Base-by-base conservation (phyloP, 2,888 invertebrate genomes). In the Cosmia trapezina region DNA sequence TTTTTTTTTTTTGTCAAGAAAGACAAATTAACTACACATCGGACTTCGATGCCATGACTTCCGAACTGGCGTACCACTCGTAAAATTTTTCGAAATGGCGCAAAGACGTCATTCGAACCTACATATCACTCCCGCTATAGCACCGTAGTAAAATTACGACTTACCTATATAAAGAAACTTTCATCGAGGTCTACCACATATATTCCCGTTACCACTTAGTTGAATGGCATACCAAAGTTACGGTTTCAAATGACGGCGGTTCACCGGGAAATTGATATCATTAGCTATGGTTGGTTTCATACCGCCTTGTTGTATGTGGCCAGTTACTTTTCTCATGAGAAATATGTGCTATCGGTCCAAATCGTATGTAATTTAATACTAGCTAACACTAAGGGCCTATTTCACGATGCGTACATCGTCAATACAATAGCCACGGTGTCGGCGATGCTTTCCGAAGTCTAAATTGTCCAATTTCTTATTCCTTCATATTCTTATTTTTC, bases 251-350 rank as follows among this genome's bases (percentile, higher is more conserved):
- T 79, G 57, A 76, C 64, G 60, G 70, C 59, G 76, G 61, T 69
- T 68, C 53, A 53, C 62, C 72, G 59, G 60, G 72, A 83, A 82
- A 80, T 83, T 83, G 83, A 83, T 82, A 82, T 69, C 83, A 66
- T 83, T 83, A 83, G 76, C 53, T 19, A 76, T 63, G 76, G 70
- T 76, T 61, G 60, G 75, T 53, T 81, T 68, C 67, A 53, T 70
- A 41, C 62, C 41, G 66, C 51, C 60, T 73, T 54, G 70, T 70
- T 74, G 60, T 56, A 53, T 37, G 64, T 53, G 56, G 43, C 49
- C 65, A 66, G 57, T 78, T 64, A 66, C 43, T 66, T 69, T 75
- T 71, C 60, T 61, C 60, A 17, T 62, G 68, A 74, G 68, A 79
- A 79, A 68, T 78, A 22, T 62, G 53, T 63, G 28, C 1, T 60